phyloP scores from a whole-genome alignment of 1,140 invertebrate genomes.

The Prorops nasuta region DNA sequence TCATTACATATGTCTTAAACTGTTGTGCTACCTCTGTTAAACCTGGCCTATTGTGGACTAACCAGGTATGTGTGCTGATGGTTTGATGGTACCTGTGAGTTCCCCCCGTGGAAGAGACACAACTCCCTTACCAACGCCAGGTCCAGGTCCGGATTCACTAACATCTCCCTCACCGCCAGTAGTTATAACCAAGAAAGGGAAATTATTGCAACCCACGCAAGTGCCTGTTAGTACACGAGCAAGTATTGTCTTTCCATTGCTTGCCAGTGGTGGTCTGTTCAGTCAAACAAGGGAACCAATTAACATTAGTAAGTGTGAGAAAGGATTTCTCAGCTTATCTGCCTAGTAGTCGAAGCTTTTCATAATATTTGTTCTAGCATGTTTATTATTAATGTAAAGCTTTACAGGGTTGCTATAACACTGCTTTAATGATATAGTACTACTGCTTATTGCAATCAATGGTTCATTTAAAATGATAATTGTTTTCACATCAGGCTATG shows the following conservation, averaged over 20 bases:
- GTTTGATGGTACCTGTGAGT: conserved; percentile 51
- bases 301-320: conserved; percentile 49
- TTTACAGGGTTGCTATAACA: too few relatives aligned
- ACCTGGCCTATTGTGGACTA: conserved; percentile 33
- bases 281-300: conserved; percentile 49
- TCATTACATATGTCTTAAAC: background rate
- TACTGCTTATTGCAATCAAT: too few relatives aligned
- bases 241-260: conserved; percentile 74
- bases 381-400: too few relatives aligned
- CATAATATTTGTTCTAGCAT: too few relatives aligned
- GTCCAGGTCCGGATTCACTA: conserved; percentile 48
- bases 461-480: too few relatives aligned
- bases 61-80: conserved; percentile 51
- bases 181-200: conserved; percentile 46
- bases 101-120: conserved; percentile 47
- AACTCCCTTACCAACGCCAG: conserved; percentile 42
- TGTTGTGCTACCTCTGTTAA: conserved; percentile 15
- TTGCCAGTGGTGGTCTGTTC: conserved; percentile 56
- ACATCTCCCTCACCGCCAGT: conserved; percentile 49
- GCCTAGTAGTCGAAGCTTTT: too few relatives aligned
- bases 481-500: conserved; percentile 61
- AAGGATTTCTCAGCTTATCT: too few relatives aligned
- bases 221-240: conserved; percentile 69
- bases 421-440: too few relatives aligned
- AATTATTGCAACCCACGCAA: conserved; percentile 63